phyloP scores from a whole-genome alignment of 2,113 vertebrate species.

The Thunnus maccoyii region DNA sequence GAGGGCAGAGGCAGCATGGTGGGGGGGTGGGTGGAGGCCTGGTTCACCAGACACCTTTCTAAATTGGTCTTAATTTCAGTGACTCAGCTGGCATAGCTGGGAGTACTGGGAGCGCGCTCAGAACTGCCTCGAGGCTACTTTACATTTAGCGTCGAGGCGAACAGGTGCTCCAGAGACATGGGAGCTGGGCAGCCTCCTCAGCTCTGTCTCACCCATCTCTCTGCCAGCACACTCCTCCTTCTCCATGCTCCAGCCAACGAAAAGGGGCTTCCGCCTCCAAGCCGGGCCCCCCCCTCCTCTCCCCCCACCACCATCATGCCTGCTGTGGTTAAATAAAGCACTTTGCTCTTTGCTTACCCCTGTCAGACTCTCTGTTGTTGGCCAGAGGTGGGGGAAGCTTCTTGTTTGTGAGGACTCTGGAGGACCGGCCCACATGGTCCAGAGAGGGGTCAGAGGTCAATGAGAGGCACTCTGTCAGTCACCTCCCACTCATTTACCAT shows the following conservation, averaged over 20 bases:
- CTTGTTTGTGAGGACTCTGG: conserved; percentile 49
- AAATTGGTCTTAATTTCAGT: conserved; percentile 88
- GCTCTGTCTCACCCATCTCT: background rate
- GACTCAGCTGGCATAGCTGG: conserved; percentile 85
- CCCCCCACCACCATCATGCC: conserved; percentile 23
- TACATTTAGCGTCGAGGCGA: conserved; percentile 75
- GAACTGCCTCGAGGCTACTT: conserved; percentile 67
- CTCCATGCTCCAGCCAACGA: conserved; percentile 23
- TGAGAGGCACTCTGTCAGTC: conserved; percentile 34
- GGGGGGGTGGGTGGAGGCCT: conserved; percentile 39
- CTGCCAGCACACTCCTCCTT: conserved; percentile 35
- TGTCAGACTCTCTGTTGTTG: conserved; percentile 57
- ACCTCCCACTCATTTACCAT: conserved; percentile 29
- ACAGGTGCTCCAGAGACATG: conserved; percentile 79
- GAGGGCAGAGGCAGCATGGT: conserved; percentile 35
- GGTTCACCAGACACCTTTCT: conserved; percentile 86
- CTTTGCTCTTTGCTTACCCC: conserved; percentile 74
- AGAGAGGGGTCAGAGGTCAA: conserved; percentile 60
- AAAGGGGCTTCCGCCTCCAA: conserved; percentile 34
- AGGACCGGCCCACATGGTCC: conserved; percentile 18
- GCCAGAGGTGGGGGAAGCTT: conserved; percentile 60
- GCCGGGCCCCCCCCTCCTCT: background rate
- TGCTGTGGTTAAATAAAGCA: conserved; percentile 75
- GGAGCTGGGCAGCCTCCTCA: conserved; percentile 41
- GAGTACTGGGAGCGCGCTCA: conserved; percentile 80